A percentile compares a stretch with the other conserved stretches of the same genome.
Conservation (phyloP, 1,140 invertebrate species). For the Nixonia krombeini region DNA sequence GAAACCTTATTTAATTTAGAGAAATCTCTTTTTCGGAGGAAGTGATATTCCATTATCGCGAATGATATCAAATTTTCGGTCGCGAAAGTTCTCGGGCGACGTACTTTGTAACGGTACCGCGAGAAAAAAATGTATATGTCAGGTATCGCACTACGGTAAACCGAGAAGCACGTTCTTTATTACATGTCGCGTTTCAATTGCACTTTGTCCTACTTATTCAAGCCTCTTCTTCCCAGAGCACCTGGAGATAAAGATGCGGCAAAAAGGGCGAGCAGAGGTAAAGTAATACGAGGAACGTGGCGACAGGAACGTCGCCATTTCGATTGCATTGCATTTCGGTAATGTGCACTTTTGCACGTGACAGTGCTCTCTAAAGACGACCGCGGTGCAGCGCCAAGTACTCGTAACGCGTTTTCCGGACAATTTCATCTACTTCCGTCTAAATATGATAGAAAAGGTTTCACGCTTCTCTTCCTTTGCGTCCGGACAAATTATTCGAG, state of each 20-base stretch:
- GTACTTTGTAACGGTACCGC: too few species aligned
- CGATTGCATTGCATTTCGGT: constrained; percentile 45
- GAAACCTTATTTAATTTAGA: too few species aligned
- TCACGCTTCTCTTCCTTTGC: too few species aligned
- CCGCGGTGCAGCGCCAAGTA: constrained; percentile 29
- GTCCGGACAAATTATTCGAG: too few species aligned
- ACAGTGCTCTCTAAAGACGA: constrained; percentile 39
- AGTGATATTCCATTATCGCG: too few species aligned
- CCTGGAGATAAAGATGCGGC: constrained; percentile 34
- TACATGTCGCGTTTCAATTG: constrained; percentile 47
- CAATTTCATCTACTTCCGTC: constrained; percentile 28
- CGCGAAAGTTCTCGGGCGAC: too few species aligned
- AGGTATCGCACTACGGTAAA: constrained; percentile 23
- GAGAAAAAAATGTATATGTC: too few species aligned
- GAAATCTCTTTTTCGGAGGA: too few species aligned
- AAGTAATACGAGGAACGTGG: constrained; percentile 41
- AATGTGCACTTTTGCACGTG: constrained; percentile 47
- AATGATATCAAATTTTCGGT: too few species aligned
- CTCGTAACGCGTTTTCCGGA: constrained; percentile 39
- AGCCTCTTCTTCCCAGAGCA: constrained; percentile 32
- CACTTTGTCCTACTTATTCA: constrained; percentile 46
- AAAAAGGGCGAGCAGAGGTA: constrained; percentile 29
- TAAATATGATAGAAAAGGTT: too few species aligned
- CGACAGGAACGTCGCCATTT: constrained; percentile 44
- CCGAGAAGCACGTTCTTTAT: constrained; percentile 49